A percentile compares a stretch with the other conserved stretches of the same genome.
Evolutionary conservation across 2,113 vertebrate genomes (phyloP).

Genomic region (Trochalopteron elliotii): DNA sequence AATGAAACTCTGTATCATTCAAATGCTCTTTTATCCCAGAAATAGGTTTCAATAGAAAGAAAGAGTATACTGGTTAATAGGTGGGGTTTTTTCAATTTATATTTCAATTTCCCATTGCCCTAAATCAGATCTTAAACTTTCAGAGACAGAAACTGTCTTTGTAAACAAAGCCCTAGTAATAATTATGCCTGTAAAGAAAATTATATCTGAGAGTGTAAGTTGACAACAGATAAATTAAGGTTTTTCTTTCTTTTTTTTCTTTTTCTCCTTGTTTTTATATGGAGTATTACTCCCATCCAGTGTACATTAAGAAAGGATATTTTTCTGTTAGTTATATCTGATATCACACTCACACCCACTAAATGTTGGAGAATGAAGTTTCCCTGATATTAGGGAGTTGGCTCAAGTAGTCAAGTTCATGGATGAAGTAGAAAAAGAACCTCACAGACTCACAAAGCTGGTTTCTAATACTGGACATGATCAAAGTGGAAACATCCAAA

Average conservation of each 20-base stretch:
- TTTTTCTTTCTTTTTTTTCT: background rate
- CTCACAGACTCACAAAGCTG: background rate
- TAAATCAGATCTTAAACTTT: background rate
- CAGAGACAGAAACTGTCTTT: background rate
- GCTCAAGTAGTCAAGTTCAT: background rate
- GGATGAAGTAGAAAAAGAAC: background rate
- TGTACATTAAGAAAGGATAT: background rate
- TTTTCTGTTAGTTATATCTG: background rate
- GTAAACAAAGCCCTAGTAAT: background rate
- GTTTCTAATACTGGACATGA: background rate
- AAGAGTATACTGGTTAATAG: background rate
- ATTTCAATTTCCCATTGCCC: background rate
- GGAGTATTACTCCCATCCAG: background rate
- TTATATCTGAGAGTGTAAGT: background rate
- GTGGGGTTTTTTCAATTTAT: background rate
- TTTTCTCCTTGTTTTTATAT: background rate
- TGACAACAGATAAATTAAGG: background rate
- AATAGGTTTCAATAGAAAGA: background rate
- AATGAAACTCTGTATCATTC: background rate
- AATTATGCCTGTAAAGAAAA: background rate
- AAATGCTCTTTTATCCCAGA: background rate
- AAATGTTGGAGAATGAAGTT: background rate
- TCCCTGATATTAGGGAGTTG: background rate
- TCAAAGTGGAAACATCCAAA: background rate
- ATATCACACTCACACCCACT: rapidly evolving